Evolutionary conservation across 2,797 vertebrate species (phyloP), one percentile per base, ranked within the genome.

Genomic region (Cottoperca gobio): DNA sequence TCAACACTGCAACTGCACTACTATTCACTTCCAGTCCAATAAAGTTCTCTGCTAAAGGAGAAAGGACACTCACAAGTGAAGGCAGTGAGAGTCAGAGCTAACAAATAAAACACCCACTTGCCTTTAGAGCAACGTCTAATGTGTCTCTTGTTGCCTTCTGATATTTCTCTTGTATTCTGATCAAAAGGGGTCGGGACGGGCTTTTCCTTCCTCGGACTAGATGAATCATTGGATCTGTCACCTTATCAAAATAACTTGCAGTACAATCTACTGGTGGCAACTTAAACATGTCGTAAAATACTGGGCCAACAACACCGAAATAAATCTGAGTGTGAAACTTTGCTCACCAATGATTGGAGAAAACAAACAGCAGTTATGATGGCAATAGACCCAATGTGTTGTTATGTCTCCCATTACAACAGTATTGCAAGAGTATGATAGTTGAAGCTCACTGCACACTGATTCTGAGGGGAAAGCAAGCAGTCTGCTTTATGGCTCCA

Each of bases 1-100:
- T 79, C 70, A 8, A 73, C 73, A 71, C 57, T 69, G 58, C 78
- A 82, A 76, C 39, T 78, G 85, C 59, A 67, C 52, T 2, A 19
- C 55, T 72, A 70, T 74, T 78, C 61, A 40, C 48, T 71, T 61
- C 70, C 33, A 68, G 57, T 28, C 35, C 68, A 62, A 79, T 49
- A 39, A 55, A 82, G 55, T 28, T 71, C 21, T 58, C 26, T 12
- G 6, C 23, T 28, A n/a, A n/a, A n/a, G 16, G 86, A 81, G 11
- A 10, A 43, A 67, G 40, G 50, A 48, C 33, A 60, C 3, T 8
- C 23, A n/a, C 28, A 65, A 49, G 31, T 48, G 39, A 70, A 21
- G 31, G 45, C 43, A 42, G 46, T 1, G 2, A 74, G 24, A 52
- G 42, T 26, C 58, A 28, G 26, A 75, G 31, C 23, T 21, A 49